Percentiles rank a stretch among this genome's conserved stretches.
Evolutionary conservation across 2,113 vertebrate species (phyloP).

Genomic region (Choloepus hoffmanni): DNA sequence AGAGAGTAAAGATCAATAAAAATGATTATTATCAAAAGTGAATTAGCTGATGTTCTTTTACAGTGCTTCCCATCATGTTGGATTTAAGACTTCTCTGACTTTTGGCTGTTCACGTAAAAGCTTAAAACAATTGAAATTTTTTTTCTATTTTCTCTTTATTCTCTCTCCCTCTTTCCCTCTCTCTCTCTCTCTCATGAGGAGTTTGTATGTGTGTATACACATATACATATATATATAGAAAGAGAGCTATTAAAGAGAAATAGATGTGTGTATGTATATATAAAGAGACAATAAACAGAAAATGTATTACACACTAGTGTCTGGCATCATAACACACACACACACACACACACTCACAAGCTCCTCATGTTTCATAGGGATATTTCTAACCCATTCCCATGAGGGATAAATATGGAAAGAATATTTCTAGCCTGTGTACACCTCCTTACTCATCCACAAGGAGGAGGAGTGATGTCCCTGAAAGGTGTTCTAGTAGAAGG

Average conservation of each 20-base stretch:
- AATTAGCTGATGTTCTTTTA: neutral
- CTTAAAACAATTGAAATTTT: neutral
- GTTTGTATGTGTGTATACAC: neutral
- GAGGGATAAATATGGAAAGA: neutral
- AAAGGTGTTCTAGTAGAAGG: neutral
- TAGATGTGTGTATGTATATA: no score
- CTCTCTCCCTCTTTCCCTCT: neutral
- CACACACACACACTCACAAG: neutral
- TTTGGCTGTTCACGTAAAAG: slow-evolving; percentile 12
- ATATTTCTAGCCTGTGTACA: neutral
- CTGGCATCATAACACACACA: neutral
- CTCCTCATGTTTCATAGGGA: neutral
- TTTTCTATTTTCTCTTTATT: neutral
- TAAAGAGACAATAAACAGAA: neutral
- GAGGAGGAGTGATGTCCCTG: neutral
- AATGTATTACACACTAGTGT: neutral
- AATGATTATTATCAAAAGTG: neutral
- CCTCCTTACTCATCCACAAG: neutral
- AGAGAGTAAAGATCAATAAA: neutral
- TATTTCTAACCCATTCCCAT: slow-evolving; percentile 11
- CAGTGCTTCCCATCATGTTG: neutral
- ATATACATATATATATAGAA: neutral
- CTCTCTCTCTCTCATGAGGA: neutral
- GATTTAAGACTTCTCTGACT: neutral
- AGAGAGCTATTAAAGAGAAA: neutral